These are phyloP conservation scores for Bovichtus variegatus DNA, from an alignment of 2,797 vertebrate species.

Conservation along the genomic window DNA sequence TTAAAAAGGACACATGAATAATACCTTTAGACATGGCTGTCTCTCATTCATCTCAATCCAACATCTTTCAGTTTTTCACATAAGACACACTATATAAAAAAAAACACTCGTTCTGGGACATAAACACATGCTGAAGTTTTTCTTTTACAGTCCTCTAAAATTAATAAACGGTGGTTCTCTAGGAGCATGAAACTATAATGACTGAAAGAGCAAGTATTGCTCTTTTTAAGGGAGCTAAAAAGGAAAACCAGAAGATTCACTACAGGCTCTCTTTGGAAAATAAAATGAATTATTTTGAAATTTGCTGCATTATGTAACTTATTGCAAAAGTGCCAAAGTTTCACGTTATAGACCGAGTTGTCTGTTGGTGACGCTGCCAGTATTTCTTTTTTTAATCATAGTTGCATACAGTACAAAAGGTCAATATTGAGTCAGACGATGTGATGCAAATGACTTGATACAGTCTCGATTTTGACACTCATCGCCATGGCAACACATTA, in stretches of 20 bases:
- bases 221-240: constrained; percentile 23
- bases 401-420: constrained; percentile 65
- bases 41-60: constrained; percentile 42
- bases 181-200: constrained; percentile 24
- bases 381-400: constrained; percentile 15
- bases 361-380: constrained; percentile 4
- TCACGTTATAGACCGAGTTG: neutral
- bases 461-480: constrained; percentile 1
- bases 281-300: constrained; percentile 22
- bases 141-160: constrained; percentile 35
- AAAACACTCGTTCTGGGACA: constrained; percentile 50
- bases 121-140: constrained; percentile 36
- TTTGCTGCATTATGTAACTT: constrained; percentile 8
- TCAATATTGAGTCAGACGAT: constrained; percentile 39
- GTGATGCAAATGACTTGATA: constrained; percentile 24
- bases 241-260: constrained; percentile 8
- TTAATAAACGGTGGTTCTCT: constrained; percentile 21
- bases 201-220: constrained; percentile 31
- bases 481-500: constrained; percentile 27
- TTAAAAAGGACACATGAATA: constrained; percentile 55
- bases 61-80: constrained; percentile 56
- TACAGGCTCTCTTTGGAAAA: constrained; percentile 46
- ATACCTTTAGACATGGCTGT: constrained; percentile 28
- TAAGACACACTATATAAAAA: constrained; percentile 52
- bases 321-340: constrained; percentile 33